Conservation (phyloP, 35 echinoderm and acorn worm species). For the Diadema setosum region DNA sequence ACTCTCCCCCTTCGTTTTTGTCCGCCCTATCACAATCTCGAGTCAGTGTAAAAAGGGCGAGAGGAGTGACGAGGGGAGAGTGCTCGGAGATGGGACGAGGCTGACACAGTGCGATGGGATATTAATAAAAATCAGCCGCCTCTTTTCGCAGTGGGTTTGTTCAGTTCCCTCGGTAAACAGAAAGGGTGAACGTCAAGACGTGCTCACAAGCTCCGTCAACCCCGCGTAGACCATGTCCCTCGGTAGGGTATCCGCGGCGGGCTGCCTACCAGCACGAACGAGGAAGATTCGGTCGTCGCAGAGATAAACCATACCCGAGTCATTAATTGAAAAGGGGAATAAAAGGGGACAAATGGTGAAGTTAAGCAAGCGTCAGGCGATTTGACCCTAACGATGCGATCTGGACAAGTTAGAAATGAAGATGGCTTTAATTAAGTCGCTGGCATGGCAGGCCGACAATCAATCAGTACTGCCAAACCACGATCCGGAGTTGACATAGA, state of each 20-base stretch:
- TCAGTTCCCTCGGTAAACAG: conserved; percentile 4
- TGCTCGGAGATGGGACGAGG: background rate
- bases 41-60: background rate
- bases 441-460: background rate
- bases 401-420: conserved; percentile 29
- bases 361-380: conserved; percentile 11
- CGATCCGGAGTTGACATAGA: background rate
- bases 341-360: no score
- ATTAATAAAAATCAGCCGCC: background rate
- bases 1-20: background rate
- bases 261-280: background rate
- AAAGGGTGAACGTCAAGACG: background rate
- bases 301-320: conserved; percentile 1
- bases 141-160: background rate
- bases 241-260: no score
- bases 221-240: no score
- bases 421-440: conserved; percentile 26
- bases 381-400: conserved; percentile 29
- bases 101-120: background rate
- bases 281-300: background rate
- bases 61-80: no score
- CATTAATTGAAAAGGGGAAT: background rate
- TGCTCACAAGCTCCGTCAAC: background rate
- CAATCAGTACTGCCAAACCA: background rate
- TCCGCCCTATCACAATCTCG: background rate